These are phyloP conservation scores for Tympanoctomys barrerae DNA, from an alignment of 2,797 vertebrate species.

Conservation along the genomic window DNA sequence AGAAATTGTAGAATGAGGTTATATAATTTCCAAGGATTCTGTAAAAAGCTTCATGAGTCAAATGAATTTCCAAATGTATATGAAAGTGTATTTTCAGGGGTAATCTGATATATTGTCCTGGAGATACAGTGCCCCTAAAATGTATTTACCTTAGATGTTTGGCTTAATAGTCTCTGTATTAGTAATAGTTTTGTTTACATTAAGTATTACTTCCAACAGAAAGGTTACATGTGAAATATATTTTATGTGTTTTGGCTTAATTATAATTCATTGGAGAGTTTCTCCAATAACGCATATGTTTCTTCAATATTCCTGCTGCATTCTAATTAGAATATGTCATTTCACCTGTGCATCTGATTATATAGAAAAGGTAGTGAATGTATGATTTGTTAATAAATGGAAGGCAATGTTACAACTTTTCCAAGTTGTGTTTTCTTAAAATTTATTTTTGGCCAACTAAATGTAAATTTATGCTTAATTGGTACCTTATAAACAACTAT, in stretches of 20 bases:
- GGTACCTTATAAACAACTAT: conserved; percentile 31
- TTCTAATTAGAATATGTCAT: neutral
- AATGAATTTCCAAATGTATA: conserved; percentile 1
- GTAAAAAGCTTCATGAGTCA: neutral
- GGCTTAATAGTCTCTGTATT: conserved; percentile 19
- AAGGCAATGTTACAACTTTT: neutral
- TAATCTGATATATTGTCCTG: neutral
- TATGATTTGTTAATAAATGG: neutral
- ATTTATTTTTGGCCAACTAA: conserved; percentile 14
- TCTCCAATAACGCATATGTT: neutral
- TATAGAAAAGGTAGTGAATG: neutral
- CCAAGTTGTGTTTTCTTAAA: conserved; percentile 15
- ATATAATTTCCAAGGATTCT: neutral
- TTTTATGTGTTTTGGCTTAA: neutral
- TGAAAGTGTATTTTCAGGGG: neutral
- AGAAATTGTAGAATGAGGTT: neutral
- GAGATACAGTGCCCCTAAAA: conserved; percentile 1
- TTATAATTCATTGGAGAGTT: neutral
- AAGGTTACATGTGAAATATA: neutral
- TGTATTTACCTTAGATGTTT: conserved; percentile 19
- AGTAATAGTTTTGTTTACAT: conserved; percentile 40
- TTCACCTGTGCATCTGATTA: neutral
- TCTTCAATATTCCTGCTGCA: neutral
- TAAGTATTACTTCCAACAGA: neutral
- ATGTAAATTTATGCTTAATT: conserved; percentile 60